phyloP scores from a whole-genome alignment of 2,888 invertebrate species.

The Papilio protenor region DNA sequence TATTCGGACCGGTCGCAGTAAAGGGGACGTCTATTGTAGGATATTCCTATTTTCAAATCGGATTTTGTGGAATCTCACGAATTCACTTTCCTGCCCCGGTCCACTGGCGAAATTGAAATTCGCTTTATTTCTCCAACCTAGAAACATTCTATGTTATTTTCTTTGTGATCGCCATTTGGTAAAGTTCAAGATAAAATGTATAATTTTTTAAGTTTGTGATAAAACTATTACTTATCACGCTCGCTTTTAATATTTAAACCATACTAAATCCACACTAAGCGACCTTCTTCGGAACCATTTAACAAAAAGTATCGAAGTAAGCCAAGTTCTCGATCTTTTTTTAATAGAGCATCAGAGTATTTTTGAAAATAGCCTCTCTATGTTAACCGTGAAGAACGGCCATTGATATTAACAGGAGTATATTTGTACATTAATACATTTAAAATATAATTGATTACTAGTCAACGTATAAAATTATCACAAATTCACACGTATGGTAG shows the following conservation, averaged over 20 bases:
- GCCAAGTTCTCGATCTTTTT: no score
- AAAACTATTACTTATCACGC: not conserved
- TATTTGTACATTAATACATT: not conserved
- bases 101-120: constrained; percentile 28
- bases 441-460: constrained; percentile 5
- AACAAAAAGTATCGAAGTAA: not conserved
- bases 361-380: no score
- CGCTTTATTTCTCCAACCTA: constrained; percentile 14
- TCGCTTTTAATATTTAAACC: not conserved
- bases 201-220: not conserved
- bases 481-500: constrained; percentile 39
- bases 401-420: not conserved
- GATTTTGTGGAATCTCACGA: constrained; percentile 34
- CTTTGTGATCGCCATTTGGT: not conserved
- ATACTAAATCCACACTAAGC: not conserved
- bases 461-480: constrained; percentile 40
- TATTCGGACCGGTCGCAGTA: not conserved
- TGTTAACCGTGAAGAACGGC: not conserved
- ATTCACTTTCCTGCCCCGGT: constrained; percentile 18
- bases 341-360: not conserved
- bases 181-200: not conserved
- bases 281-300: not conserved
- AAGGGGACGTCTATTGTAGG: constrained; percentile 10
- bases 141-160: constrained; percentile 14
- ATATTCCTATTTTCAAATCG: constrained; percentile 7